phyloP scores from a whole-genome alignment of 2,797 vertebrate species.

The Hemitrygon akajei region DNA sequence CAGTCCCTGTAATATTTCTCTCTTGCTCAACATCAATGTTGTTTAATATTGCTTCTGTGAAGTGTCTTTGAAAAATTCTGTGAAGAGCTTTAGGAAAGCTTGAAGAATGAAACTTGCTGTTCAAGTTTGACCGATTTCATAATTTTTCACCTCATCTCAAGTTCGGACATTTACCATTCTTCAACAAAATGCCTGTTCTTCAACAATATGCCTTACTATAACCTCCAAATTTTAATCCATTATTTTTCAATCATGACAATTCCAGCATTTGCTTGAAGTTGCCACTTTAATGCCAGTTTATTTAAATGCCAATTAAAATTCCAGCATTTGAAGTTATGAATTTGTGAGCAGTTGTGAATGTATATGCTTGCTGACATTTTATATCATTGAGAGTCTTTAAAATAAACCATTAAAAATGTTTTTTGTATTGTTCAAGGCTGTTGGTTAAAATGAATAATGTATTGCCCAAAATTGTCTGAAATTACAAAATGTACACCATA shows the following conservation, averaged over 20 bases:
- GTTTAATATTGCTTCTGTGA: too few species aligned
- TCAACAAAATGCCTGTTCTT: neutral
- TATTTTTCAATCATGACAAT: neutral
- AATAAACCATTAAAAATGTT: neutral
- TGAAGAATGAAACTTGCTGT: neutral
- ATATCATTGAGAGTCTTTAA: neutral
- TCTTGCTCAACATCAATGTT: too few species aligned
- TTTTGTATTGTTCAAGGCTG: neutral
- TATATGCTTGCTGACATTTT: neutral
- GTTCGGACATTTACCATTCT: neutral
- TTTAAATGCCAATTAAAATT: neutral
- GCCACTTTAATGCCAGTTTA: neutral
- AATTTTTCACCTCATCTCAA: neutral
- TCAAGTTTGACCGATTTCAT: neutral
- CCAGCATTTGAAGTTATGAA: neutral
- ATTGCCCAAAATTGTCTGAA: neutral
- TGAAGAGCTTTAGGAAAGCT: too few species aligned
- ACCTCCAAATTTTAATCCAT: neutral
- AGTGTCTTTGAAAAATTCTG: too few species aligned
- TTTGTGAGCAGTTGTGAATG: neutral
- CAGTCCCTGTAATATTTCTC: too few species aligned
- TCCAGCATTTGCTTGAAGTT: neutral
- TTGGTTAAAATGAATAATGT: neutral
- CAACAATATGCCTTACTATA: neutral
- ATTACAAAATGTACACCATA: neutral